phyloP scores from a whole-genome alignment of 2,113 vertebrate species.

The Spea multiplicata region DNA sequence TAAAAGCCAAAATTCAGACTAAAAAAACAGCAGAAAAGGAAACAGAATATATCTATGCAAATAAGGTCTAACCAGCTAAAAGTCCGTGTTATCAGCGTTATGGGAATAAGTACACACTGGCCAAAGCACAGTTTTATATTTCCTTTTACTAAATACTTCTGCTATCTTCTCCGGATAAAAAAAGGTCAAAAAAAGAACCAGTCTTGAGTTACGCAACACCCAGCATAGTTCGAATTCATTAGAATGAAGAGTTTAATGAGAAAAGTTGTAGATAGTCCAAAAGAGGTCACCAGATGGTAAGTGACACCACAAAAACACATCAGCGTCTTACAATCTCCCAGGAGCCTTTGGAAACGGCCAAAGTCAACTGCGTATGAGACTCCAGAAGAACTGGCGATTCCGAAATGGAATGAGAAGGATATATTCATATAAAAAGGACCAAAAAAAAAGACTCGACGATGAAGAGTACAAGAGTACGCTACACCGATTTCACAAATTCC shows the following conservation, averaged over 20 bases:
- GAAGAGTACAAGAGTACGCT: too few relatives aligned
- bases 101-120: background rate
- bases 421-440: too few relatives aligned
- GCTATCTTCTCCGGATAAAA: background rate
- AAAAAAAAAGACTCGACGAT: too few relatives aligned
- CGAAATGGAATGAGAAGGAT: too few relatives aligned
- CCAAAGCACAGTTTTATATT: background rate
- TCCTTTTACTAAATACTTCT: background rate
- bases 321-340: background rate
- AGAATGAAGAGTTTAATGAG: background rate
- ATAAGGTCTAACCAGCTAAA: background rate
- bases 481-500: too few relatives aligned
- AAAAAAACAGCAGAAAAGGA: background rate
- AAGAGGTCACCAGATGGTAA: background rate
- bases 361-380: too few relatives aligned
- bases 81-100: background rate
- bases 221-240: background rate
- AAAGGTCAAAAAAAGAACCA: constrained; percentile 5
- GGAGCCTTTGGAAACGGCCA: background rate
- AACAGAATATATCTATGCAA: constrained; percentile 7
- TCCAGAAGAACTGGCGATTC: too few relatives aligned
- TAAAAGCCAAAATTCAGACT: background rate
- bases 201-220: background rate
- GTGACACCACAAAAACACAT: background rate
- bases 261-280: background rate